These are phyloP conservation scores for Malachius bipustulatus DNA, from an alignment of 2,888 invertebrate species.

Conservation along the genomic window DNA sequence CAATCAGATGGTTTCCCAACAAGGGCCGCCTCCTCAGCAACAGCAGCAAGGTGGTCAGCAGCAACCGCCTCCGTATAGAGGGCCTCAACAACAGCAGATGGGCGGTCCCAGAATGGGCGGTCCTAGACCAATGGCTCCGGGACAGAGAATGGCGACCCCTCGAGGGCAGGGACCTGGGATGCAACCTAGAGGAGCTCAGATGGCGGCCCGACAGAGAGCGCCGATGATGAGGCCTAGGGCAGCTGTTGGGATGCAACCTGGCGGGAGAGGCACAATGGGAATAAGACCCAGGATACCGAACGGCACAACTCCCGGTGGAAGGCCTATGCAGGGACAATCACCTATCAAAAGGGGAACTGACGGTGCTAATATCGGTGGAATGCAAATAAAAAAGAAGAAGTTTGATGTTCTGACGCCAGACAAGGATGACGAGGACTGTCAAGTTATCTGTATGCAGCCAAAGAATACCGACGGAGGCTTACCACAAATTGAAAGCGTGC, in stretches of 20 bases:
- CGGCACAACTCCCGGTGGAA: constrained; percentile 18
- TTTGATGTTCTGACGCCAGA: constrained; percentile 55
- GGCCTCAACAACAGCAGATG: constrained; percentile 28
- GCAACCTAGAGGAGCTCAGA: constrained; percentile 7
- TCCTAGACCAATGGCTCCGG: constrained; percentile 20
- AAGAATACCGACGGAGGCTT: constrained; percentile 51
- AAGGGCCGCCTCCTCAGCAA: constrained; percentile 18
- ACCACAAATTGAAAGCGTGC: constrained; percentile 60
- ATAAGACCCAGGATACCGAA: constrained; percentile 21
- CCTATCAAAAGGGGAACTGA: constrained; percentile 29
- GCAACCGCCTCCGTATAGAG: constrained; percentile 20
- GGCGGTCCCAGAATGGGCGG: constrained; percentile 20
- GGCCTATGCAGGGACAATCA: constrained; percentile 22
- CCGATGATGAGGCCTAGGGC: constrained; percentile 26
- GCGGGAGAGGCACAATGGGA: constrained; percentile 19
- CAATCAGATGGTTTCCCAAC: constrained; percentile 24
- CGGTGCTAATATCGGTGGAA: constrained; percentile 31
- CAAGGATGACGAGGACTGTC: constrained; percentile 63
- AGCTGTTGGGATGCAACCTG: constrained; percentile 15
- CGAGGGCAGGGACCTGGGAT: constrained; percentile 22
- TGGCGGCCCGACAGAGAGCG: constrained; percentile 15
- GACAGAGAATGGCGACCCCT: constrained; percentile 21
- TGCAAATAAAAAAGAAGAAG: constrained; percentile 38
- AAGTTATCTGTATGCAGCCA: constrained; percentile 62
- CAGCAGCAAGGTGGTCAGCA: constrained; percentile 16